Percentiles rank a stretch among this genome's conserved stretches.
Evolutionary conservation across 2,888 invertebrate genomes (phyloP).

Genomic region (Melanostoma mellinum): DNA sequence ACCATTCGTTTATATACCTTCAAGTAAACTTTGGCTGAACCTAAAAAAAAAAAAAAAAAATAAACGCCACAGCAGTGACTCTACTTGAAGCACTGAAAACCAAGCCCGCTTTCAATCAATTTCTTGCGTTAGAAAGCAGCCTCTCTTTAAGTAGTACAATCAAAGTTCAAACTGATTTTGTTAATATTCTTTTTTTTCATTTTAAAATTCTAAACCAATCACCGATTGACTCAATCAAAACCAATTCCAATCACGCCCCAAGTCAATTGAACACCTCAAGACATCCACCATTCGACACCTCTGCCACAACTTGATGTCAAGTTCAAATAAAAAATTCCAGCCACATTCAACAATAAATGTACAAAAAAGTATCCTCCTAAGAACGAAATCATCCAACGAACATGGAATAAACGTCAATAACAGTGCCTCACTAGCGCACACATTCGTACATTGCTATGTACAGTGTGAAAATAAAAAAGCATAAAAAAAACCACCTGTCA

Average conservation of each 20-base stretch:
- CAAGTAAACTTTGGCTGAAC: no score
- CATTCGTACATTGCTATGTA: no score
- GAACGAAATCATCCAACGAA: conserved; percentile 13
- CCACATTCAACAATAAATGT: conserved; percentile 49
- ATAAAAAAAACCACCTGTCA: conserved; percentile 63
- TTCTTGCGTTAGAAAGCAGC: no score
- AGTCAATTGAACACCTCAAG: conserved; percentile 45
- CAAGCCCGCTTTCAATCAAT: no score
- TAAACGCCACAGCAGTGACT: no score
- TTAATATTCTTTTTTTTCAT: no score
- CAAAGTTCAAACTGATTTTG: no score
- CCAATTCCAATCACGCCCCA: conserved; percentile 47
- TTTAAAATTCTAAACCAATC: no score
- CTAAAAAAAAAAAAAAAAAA: no score
- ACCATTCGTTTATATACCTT: no score
- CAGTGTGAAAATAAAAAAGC: conserved; percentile 6
- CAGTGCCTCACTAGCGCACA: not conserved
- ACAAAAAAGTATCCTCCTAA: not conserved
- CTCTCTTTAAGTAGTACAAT: no score
- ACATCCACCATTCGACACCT: conserved; percentile 25
- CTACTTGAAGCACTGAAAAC: no score
- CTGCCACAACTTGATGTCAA: conserved; percentile 35
- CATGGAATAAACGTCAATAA: conserved; percentile 40
- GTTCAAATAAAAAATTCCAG: conserved; percentile 56
- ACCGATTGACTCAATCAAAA: not conserved